Conservation (phyloP, 2,888 invertebrate species). For the Sycophila texana region DNA sequence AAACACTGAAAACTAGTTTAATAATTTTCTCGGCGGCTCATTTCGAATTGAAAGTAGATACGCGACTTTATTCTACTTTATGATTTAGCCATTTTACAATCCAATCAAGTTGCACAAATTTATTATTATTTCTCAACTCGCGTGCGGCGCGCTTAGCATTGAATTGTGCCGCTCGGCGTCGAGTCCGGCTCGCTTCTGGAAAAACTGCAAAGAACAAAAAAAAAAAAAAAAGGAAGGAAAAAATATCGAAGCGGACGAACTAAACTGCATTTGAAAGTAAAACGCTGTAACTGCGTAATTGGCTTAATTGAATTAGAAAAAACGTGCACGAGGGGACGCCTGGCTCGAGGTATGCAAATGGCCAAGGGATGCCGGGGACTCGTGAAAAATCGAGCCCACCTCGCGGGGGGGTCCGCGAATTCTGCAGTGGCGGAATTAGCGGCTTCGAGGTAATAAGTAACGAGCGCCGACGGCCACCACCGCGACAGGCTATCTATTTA, state of each 20-base stretch:
- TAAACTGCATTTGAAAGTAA: slow-evolving; percentile 28
- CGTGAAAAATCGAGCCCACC: not conserved
- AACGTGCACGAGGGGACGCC: not conserved
- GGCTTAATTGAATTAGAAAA: slow-evolving; percentile 47
- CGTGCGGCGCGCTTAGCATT: not conserved
- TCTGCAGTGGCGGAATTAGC: slow-evolving; percentile 64
- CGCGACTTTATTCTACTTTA: no score
- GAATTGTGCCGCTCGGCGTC: no score
- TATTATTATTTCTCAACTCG: not conserved
- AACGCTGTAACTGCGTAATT: slow-evolving; percentile 43
- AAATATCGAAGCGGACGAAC: not conserved
- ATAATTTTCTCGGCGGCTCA: not conserved
- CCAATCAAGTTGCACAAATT: not conserved
- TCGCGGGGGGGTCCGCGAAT: not conserved
- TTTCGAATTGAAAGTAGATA: not conserved
- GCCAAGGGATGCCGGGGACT: not conserved
- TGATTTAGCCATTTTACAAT: not conserved
- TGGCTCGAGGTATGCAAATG: slow-evolving; percentile 42
- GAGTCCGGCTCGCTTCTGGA: no score
- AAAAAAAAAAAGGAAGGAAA: not conserved
- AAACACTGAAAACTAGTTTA: slow-evolving; percentile 4
- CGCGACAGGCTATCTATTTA: slow-evolving; percentile 67
- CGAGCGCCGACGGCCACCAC: slow-evolving; percentile 52
- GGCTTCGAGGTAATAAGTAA: slow-evolving; percentile 70
- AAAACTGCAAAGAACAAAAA: not conserved